Base-by-base conservation (phyloP, 2,797 vertebrate species). In the Danio kyathit region DNA sequence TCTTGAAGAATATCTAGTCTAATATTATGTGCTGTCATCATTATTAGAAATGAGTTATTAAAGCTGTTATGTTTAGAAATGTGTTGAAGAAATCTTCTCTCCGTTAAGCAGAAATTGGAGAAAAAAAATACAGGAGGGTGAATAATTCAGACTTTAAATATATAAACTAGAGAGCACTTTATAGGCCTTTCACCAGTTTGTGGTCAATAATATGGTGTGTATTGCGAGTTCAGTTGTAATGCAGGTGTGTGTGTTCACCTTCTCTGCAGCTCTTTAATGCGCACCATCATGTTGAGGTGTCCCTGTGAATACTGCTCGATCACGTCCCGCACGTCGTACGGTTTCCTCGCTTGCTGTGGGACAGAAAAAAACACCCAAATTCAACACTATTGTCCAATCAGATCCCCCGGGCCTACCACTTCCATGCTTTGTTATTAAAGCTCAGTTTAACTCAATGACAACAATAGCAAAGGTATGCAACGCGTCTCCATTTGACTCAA, bases 271-370 rank as follows among this genome's bases (percentile, higher is more conserved):
- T 95, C 94, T 85, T 95, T 95, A 79, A 95, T 93, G 75, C 93
- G 88, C 16, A 95, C 90, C 92, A 93, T 95, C 94, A 94, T 95
- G 86, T 93, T 94, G 82, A 95, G 92, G 81, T 95, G 93, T 51
- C 94, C 94, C 82, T 95, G 94, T 40, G 92, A 94, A 81, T 94
- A 95, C 82, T 95, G 94, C 72, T 95, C 94, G 6, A 95, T 95
- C 82, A 95, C 93, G 38, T 95, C 93, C 0, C 90, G 89, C 41
- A 95, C 93, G 0, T 95, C 93, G 41, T 94, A 94, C 0, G 92
- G 94, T 79, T 95, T 95, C 85, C 89, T 89, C 69, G 94, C 92
- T 95, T 94, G 93, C 94, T 94, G 89, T 65, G 78, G 81, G 12
- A 86, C 63, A 85, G 48, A 83, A 72, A 48, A 10, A 48, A 7